These are phyloP conservation scores for Potorous gilbertii DNA, from an alignment of 2,797 vertebrate genomes.

Conservation along the genomic window DNA sequence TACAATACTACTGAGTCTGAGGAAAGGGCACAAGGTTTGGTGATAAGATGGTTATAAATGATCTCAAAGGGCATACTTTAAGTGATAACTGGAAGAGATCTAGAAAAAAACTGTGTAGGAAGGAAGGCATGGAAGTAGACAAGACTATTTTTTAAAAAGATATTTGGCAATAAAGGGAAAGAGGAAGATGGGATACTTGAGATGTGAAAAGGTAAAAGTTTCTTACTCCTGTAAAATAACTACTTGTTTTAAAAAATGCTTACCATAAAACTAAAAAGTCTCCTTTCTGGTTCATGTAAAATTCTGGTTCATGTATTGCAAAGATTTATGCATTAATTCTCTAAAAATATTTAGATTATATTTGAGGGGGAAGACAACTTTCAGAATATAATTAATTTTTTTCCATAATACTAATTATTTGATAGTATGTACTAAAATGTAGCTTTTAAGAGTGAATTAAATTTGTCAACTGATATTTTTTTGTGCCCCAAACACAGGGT, in stretches of 20 bases:
- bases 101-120: too few relatives aligned
- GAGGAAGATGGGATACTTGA: not conserved
- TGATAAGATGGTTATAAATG: not conserved
- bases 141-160: not conserved
- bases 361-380: not conserved
- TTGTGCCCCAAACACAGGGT: constrained; percentile 29
- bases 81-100: not conserved
- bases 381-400: not conserved
- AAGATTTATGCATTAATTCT: too few relatives aligned
- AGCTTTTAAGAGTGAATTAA: not conserved
- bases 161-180: not conserved
- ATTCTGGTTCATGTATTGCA: too few relatives aligned
- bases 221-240: not conserved
- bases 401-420: constrained; percentile 1
- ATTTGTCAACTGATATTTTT: not conserved
- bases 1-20: not conserved
- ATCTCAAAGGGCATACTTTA: not conserved
- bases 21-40: not conserved
- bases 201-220: not conserved
- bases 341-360: too few relatives aligned
- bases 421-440: not conserved
- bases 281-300: too few relatives aligned
- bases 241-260: too few relatives aligned
- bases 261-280: too few relatives aligned
- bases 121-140: not conserved